Conservation (phyloP, 2,888 invertebrate species). For the Smittia aterrima region DNA sequence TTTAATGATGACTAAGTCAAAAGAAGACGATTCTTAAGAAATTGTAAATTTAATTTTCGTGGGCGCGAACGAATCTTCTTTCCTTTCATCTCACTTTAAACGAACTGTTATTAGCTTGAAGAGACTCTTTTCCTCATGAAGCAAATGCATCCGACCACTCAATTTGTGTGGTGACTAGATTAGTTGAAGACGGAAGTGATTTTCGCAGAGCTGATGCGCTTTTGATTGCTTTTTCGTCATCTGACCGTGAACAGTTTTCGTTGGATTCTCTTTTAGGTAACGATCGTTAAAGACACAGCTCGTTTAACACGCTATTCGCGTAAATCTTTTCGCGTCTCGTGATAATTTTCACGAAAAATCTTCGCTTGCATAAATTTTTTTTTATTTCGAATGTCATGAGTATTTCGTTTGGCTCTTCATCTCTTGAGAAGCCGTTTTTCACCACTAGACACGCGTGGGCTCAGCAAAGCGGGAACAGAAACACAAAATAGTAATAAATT, state of each 20-base stretch:
- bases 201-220: not conserved
- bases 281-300: not conserved
- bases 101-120: not conserved
- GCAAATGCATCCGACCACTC: conserved; percentile 5
- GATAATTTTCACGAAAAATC: not conserved
- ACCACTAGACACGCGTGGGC: not conserved
- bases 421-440: not conserved
- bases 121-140: not conserved
- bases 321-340: not conserved
- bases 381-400: not conserved
- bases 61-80: not conserved
- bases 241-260: not conserved
- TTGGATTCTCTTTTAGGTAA: not conserved
- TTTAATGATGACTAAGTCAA: not conserved
- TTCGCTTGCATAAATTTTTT: not conserved
- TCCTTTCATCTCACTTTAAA: not conserved
- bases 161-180: not conserved
- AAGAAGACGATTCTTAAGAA: not conserved
- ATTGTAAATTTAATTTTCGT: not conserved
- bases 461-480: not conserved
- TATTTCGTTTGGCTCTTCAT: not conserved
- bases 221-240: not conserved
- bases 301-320: not conserved
- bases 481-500: not conserved
- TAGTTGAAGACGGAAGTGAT: not conserved